Evolutionary conservation across 2,797 vertebrate species (phyloP).

Genomic region (Channallabes apus): DNA sequence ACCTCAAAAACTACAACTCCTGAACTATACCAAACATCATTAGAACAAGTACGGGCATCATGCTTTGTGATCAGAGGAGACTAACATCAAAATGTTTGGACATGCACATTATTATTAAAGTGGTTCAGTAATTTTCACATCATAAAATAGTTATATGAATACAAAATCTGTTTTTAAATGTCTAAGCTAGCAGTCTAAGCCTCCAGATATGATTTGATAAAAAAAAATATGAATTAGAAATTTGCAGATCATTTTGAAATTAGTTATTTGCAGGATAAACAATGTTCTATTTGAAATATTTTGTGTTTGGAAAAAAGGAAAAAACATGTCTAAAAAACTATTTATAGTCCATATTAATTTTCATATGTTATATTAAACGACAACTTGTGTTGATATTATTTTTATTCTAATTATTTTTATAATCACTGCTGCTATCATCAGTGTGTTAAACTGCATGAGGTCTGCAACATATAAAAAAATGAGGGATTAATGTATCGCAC

Average conservation of each 20-base stretch:
- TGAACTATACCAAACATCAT: not conserved
- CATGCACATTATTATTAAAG: not conserved
- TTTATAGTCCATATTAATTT: not conserved
- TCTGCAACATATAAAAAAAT: not conserved
- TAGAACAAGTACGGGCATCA: not conserved
- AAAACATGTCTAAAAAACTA: not conserved
- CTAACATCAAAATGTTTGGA: not conserved
- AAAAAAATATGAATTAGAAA: not conserved
- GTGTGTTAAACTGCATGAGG: not conserved
- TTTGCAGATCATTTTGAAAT: not conserved
- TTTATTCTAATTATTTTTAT: not conserved
- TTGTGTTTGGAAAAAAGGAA: not conserved
- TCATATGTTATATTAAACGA: not conserved
- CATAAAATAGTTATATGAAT: not conserved
- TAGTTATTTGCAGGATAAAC: no score
- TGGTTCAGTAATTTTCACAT: not conserved
- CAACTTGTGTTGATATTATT: not conserved
- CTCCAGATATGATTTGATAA: not conserved
- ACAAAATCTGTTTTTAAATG: not conserved
- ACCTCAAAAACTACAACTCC: not conserved
- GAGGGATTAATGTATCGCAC: not conserved
- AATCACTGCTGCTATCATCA: not conserved
- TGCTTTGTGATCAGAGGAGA: not conserved
- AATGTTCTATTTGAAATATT: not conserved
- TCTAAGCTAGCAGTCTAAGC: no score